Conservation (phyloP, 2,888 invertebrate genomes). For the Drosophila formosana region DNA sequence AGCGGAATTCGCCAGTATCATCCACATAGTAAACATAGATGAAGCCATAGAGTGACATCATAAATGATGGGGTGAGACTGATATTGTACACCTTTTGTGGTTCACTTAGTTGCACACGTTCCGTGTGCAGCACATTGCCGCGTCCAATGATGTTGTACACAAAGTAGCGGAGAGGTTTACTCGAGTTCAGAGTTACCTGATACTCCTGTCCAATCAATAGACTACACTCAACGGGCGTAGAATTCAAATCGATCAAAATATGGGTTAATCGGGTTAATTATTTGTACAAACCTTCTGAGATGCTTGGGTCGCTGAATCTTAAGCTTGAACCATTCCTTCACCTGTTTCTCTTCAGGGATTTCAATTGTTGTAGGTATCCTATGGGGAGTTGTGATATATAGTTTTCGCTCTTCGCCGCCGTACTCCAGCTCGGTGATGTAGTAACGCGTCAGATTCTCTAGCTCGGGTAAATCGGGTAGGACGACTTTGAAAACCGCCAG, state of each 20-base stretch:
- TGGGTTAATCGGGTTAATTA: not conserved
- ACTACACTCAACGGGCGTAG: constrained; percentile 74
- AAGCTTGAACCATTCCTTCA: constrained; percentile 69
- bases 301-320: constrained; percentile 54
- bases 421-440: constrained; percentile 65
- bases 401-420: constrained; percentile 65
- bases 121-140: constrained; percentile 92
- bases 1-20: constrained; percentile 91
- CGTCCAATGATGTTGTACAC: constrained; percentile 93
- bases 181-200: constrained; percentile 90
- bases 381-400: constrained; percentile 69
- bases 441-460: constrained; percentile 67
- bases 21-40: constrained; percentile 92
- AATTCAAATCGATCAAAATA: not conserved
- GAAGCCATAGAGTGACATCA: constrained; percentile 93
- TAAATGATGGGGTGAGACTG: constrained; percentile 90
- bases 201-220: constrained; percentile 89
- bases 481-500: constrained; percentile 88
- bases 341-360: constrained; percentile 43
- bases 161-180: constrained; percentile 90
- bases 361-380: constrained; percentile 72
- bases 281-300: constrained; percentile 56
- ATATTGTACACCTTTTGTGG: constrained; percentile 86
- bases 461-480: constrained; percentile 86
- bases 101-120: constrained; percentile 87